Evolutionary conservation across 2,797 vertebrate genomes (phyloP).

Genomic region (Spheniscus humboldti): DNA sequence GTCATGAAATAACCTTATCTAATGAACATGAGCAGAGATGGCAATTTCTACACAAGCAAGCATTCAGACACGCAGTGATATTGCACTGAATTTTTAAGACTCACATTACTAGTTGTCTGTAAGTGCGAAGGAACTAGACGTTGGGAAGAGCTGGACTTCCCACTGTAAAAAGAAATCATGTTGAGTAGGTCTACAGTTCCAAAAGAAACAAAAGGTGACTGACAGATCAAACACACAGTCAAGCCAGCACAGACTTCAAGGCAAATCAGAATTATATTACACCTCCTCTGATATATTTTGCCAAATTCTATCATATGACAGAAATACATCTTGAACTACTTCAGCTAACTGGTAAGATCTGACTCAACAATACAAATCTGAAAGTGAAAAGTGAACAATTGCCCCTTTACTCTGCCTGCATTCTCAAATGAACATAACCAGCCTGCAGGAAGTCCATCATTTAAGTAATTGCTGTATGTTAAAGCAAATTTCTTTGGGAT

Average conservation of each 20-base stretch:
- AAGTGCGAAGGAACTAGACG: background rate
- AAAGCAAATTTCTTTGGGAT: background rate
- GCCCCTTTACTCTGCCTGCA: background rate
- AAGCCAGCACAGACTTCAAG: background rate
- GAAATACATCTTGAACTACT: background rate
- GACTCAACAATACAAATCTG: background rate
- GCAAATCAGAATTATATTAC: background rate
- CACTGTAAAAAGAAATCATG: background rate
- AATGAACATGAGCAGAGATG: background rate
- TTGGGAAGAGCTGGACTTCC: background rate
- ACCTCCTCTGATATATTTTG: background rate
- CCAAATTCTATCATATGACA: background rate
- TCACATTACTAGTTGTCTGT: background rate
- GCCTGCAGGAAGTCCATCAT: background rate
- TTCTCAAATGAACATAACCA: background rate
- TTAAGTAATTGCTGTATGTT: background rate
- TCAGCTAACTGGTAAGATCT: background rate
- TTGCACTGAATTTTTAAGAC: background rate
- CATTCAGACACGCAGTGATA: too few species aligned
- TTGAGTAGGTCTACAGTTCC: background rate
- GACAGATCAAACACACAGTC: background rate
- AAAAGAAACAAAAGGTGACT: background rate
- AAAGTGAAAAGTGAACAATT: background rate
- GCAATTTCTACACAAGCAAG: background rate
- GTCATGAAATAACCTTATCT: background rate